Evolutionary conservation across 2,797 vertebrate species (phyloP).

Genomic region (Cyprinella venusta): DNA sequence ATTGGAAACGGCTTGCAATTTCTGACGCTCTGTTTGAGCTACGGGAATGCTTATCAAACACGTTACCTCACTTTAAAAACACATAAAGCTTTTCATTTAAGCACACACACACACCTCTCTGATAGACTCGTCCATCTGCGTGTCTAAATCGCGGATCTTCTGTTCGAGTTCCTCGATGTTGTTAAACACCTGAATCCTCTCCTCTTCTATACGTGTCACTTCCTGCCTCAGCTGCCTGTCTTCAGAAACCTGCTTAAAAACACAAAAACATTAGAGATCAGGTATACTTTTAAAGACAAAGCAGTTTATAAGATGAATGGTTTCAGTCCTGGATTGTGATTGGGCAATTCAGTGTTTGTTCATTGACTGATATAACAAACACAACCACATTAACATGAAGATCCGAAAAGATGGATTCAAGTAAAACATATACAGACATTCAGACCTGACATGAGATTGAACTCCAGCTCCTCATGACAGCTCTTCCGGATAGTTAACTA

Average conservation of each 20-base stretch:
- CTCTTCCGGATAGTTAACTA: conserved; percentile 62
- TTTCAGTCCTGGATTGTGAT: not conserved
- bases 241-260: conserved; percentile 77
- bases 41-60: not conserved
- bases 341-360: not conserved
- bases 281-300: not conserved
- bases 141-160: conserved; percentile 96
- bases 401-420: conserved; percentile 5
- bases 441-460: not conserved
- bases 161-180: conserved; percentile 95
- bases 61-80: not conserved
- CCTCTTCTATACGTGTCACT: conserved; percentile 86
- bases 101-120: conserved; percentile 80
- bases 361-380: conserved; percentile 25
- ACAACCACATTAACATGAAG: conserved; percentile 42
- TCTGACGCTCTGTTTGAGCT: conserved; percentile 10
- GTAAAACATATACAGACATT: not conserved
- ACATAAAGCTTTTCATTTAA: not conserved
- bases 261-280: conserved; percentile 47
- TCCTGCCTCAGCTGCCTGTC: conserved; percentile 86
- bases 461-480: too few relatives aligned
- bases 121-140: conserved; percentile 95
- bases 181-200: conserved; percentile 89
- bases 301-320: not conserved
- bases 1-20: not conserved